Evolutionary conservation across 2,888 invertebrate genomes (phyloP).

Genomic region (Synergus gifuensis): DNA sequence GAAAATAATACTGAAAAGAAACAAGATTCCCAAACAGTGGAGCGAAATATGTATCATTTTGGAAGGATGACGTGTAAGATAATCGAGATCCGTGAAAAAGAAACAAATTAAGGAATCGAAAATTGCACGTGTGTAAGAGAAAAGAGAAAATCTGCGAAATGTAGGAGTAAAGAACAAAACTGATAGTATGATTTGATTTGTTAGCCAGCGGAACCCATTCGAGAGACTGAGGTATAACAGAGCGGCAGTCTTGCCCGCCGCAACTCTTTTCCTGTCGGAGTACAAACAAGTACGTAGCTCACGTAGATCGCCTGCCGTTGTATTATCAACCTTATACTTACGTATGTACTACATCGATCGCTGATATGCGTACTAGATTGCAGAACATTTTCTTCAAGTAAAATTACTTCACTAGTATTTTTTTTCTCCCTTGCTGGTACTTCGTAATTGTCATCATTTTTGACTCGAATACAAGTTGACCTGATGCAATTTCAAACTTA

Average conservation of each 20-base stretch:
- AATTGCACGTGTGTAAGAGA: constrained; percentile 22
- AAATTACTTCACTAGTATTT: neutral
- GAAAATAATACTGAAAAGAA: neutral
- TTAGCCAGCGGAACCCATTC: constrained; percentile 87
- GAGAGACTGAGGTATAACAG: constrained; percentile 87
- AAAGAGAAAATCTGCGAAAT: constrained; percentile 14
- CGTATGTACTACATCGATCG: constrained; percentile 56
- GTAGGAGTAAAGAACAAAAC: constrained; percentile 61
- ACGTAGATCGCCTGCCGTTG: constrained; percentile 75
- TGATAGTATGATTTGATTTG: constrained; percentile 79
- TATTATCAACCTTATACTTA: constrained; percentile 70
- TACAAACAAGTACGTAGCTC: constrained; percentile 83
- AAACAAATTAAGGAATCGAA: constrained; percentile 46
- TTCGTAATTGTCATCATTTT: neutral
- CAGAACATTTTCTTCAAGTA: neutral
- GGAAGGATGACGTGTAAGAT: constrained; percentile 2
- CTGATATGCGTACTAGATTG: constrained; percentile 53
- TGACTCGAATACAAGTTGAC: neutral
- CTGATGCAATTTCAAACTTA: no score
- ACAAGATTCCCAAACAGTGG: neutral
- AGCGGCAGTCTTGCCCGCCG: constrained; percentile 80
- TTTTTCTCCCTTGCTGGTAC: neutral
- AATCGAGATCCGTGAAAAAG: constrained; percentile 11
- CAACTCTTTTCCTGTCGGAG: constrained; percentile 81
- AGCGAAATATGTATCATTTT: neutral